Evolutionary conservation across 2,888 invertebrate genomes (phyloP).

Genomic region (Palloptera scutellata): DNA sequence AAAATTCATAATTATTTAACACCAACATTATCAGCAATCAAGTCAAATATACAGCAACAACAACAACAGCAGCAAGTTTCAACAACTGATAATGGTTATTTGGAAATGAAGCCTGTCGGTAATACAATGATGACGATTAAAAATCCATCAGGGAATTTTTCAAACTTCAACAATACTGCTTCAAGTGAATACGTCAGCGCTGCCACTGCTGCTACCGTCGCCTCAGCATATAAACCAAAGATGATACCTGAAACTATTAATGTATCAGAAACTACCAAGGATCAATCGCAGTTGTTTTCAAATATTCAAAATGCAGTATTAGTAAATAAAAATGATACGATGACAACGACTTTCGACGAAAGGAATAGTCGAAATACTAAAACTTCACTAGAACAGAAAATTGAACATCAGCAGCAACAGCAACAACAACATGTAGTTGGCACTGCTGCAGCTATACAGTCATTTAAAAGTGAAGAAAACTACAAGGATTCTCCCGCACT

Average conservation of each 20-base stretch:
- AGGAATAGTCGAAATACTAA: too few species aligned
- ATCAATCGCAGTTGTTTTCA: background rate
- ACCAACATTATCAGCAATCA: background rate
- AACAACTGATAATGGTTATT: slow-evolving; percentile 65
- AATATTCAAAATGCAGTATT: slow-evolving; percentile 21
- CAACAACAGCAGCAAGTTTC: background rate
- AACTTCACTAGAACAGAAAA: too few species aligned
- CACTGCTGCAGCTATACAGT: background rate
- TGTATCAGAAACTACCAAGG: too few species aligned
- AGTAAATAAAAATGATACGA: slow-evolving; percentile 7
- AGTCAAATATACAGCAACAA: background rate
- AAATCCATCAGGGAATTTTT: too few species aligned
- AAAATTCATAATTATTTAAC: slow-evolving; percentile 16
- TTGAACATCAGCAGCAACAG: background rate
- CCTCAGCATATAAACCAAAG: too few species aligned
- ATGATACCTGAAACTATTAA: too few species aligned
- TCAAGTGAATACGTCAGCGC: background rate
- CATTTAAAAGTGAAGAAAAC: background rate
- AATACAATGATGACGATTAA: background rate
- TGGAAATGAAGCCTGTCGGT: slow-evolving; percentile 70
- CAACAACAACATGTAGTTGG: background rate
- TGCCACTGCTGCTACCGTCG: too few species aligned
- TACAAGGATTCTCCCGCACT: too few species aligned
- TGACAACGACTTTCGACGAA: too few species aligned
- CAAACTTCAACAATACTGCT: too few species aligned